Percentiles rank a stretch among this genome's conserved stretches.
Evolutionary conservation across 2,113 vertebrate species (phyloP).

Genomic region (Turdus rufiventris): DNA sequence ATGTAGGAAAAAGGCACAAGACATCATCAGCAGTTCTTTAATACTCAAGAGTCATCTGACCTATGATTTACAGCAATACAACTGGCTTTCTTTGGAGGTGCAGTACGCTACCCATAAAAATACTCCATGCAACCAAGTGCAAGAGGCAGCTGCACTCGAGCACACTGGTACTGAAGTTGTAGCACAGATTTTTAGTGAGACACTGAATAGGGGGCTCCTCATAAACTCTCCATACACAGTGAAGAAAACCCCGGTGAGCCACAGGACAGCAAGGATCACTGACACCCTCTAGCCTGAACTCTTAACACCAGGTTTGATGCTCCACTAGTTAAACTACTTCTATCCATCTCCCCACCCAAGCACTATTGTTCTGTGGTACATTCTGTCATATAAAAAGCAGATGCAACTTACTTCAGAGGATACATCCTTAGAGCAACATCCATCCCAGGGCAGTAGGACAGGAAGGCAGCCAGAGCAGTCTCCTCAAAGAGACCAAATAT

Average conservation of each 20-base stretch:
- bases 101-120: neutral
- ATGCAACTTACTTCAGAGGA: conserved; percentile 78
- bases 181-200: neutral
- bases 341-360: neutral
- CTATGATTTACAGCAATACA: neutral
- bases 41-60: neutral
- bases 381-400: neutral
- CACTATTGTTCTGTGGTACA: neutral
- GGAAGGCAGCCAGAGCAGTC: conserved; percentile 81
- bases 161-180: neutral
- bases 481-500: conserved; percentile 86
- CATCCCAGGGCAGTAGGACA: conserved; percentile 85
- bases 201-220: neutral
- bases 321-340: neutral
- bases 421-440: conserved; percentile 83
- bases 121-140: neutral
- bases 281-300: neutral
- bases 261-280: neutral
- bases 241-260: neutral
- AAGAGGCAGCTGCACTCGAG: neutral
- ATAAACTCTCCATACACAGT: neutral
- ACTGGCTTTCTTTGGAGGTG: neutral
- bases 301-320: neutral
- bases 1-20: neutral
- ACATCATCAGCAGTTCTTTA: neutral